Base-by-base conservation (phyloP, 1,140 invertebrate species). In the Andrena cerasifolii region DNA sequence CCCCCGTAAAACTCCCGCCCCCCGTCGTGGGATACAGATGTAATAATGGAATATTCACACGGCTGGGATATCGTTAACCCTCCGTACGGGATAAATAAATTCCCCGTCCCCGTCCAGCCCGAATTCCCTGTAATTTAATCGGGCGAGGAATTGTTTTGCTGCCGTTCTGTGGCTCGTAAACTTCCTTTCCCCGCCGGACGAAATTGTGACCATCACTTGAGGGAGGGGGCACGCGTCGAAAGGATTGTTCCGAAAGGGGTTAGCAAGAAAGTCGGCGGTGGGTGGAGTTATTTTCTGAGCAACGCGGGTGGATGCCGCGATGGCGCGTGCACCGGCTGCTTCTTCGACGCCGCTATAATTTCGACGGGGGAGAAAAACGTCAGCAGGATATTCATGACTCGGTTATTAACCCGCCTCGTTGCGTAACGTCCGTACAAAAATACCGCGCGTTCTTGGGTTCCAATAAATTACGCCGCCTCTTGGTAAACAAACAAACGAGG, bases 321-420 rank as follows among this genome's bases (percentile, higher is more conserved):
- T 6, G 14, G 0, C 12, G 45, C 53, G 49, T 18, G 47, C 61
- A 28, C 47, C 51, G 76, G 16, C 26, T 58, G 68, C 83, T 82
- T 72, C 73, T 82, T 79, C 53, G 75, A 66, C 63, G 70, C 62
- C 62, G 24, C 56, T 58, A 72, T 78, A 84, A 86, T 84, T 85
- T 78, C 54, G 47, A 58, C 51, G 73, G 28, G n/a, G 79, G 77
- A 85, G 83, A 85, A 85, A 87, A 87, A 82, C 73, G 68, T 85
- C 82, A 56, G 65, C 66, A 31, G 71, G 78, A 68, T 84, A 87
- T 86, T 86, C 82, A 82, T 72, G 80, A 62, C 53, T 59, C 66
- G 62, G 82, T 87, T 87, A 86, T 88, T 87, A 86, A 86, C 84
- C 86, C 62, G 26, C 56, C 31, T 56, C 43, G 33, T 47, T 62